Evolutionary conservation across 30 jellyfish, hydroid and myxozoan genomes (phyloP).

Genomic region (Mastigias papua): DNA sequence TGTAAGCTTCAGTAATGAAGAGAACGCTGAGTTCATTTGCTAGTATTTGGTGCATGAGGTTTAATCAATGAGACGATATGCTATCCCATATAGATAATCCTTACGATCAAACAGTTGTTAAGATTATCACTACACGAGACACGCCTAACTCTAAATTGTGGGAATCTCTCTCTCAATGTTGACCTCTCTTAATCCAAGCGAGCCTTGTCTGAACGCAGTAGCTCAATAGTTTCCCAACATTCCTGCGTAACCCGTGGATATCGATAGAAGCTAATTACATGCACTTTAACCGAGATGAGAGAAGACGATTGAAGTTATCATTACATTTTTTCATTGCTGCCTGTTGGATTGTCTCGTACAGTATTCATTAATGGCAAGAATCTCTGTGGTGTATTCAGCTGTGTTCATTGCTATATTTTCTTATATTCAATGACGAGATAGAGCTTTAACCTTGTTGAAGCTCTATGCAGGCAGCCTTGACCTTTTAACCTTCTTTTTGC

Average conservation of each 20-base stretch:
- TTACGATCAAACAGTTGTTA: background rate
- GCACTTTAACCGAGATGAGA: background rate
- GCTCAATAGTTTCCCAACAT: background rate
- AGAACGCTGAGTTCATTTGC: background rate
- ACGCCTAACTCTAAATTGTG: conserved; percentile 19
- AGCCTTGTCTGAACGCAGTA: background rate
- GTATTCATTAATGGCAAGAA: no score
- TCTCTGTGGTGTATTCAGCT: no score
- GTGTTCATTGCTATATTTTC: no score
- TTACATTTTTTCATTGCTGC: no score
- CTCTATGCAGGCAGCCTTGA: no score
- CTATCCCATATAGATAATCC: conserved; percentile 5
- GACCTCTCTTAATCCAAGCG: background rate
- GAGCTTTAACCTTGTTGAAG: no score
- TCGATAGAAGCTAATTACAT: background rate
- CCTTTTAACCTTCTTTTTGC: no score
- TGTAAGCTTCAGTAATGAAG: background rate
- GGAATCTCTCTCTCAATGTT: background rate
- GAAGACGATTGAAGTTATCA: no score
- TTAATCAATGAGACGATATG: background rate
- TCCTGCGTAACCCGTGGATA: background rate
- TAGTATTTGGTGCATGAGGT: background rate
- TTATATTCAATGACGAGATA: no score
- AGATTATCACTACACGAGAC: conserved; percentile 17
- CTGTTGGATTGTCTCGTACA: no score